Evolutionary conservation across 2,888 invertebrate species (phyloP).

Genomic region (Diaprepes abbreviatus): DNA sequence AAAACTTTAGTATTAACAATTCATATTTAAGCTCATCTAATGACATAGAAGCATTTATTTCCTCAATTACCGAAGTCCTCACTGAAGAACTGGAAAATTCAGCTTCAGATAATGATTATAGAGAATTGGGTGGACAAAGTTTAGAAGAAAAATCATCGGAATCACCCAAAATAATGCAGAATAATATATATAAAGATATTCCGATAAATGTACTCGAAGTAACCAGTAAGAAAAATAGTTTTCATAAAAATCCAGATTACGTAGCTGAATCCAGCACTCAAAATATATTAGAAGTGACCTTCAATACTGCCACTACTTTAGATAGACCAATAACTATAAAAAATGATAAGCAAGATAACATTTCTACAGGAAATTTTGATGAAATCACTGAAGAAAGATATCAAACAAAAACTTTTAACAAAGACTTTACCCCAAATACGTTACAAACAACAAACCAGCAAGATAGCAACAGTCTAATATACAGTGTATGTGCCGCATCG

Average conservation of each 20-base stretch:
- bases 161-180: not conserved
- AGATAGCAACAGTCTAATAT: slow-evolving; percentile 35
- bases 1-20: too few species aligned
- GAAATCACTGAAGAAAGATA: slow-evolving; percentile 19
- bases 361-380: slow-evolving; percentile 20
- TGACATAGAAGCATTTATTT: not conserved
- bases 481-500: slow-evolving; percentile 69
- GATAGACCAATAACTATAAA: not conserved
- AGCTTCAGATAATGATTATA: slow-evolving; percentile 59
- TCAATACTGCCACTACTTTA: not conserved
- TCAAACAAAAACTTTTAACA: slow-evolving; percentile 26
- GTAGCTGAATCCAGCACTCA: not conserved
- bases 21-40: too few species aligned
- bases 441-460: slow-evolving; percentile 2
- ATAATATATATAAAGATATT: not conserved
- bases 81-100: not conserved
- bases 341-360: slow-evolving; percentile 14
- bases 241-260: not conserved
- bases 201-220: not conserved
- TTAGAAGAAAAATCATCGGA: not conserved
- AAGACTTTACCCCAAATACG: slow-evolving; percentile 16
- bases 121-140: slow-evolving; percentile 57
- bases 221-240: not conserved
- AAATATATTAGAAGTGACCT: slow-evolving; percentile 1
- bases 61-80: too few species aligned